Conservation (phyloP, 53 echinoderm and acorn worm genomes). For the Holothuria leucospilota region DNA sequence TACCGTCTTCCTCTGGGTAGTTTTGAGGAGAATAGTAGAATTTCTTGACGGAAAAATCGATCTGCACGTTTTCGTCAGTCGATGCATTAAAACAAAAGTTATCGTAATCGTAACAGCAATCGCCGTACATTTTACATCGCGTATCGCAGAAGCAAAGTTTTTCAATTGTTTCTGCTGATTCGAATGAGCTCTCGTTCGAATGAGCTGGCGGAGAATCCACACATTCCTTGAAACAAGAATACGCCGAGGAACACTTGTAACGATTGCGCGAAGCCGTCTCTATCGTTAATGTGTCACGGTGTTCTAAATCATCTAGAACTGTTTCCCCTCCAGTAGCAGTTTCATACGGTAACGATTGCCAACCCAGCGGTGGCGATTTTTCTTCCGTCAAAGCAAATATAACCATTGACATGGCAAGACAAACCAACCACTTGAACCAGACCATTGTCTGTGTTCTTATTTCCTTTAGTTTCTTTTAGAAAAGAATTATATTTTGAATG, state of each 20-base stretch:
- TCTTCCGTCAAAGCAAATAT: too few species aligned
- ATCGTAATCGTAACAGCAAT: slow-evolving; percentile 83
- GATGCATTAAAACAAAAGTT: slow-evolving; percentile 37
- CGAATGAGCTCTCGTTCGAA: not conserved
- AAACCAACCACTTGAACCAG: too few species aligned
- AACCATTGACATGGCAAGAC: too few species aligned
- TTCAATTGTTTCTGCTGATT: not conserved
- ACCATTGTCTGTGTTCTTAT: too few species aligned
- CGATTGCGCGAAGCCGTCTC: not conserved
- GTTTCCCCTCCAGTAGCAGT: too few species aligned
- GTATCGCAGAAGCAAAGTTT: slow-evolving; percentile 85
- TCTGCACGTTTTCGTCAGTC: not conserved
- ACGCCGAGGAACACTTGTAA: slow-evolving; percentile 17
- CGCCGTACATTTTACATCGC: slow-evolving; percentile 67
- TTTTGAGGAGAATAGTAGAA: not conserved
- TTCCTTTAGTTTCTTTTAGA: too few species aligned
- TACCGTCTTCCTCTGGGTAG: slow-evolving; percentile 27
- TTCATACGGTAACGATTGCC: too few species aligned
- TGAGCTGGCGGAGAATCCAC: too few species aligned
- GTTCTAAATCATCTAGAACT: too few species aligned
- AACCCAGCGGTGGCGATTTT: too few species aligned
- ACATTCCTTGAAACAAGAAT: slow-evolving; percentile 24
- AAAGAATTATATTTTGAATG: too few species aligned
- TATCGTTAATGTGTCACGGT: too few species aligned
- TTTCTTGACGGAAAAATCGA: not conserved